Evolutionary conservation across 2,888 invertebrate species (phyloP), one percentile per base, ranked within the genome.

Genomic region (Tetragonisca angustula): DNA sequence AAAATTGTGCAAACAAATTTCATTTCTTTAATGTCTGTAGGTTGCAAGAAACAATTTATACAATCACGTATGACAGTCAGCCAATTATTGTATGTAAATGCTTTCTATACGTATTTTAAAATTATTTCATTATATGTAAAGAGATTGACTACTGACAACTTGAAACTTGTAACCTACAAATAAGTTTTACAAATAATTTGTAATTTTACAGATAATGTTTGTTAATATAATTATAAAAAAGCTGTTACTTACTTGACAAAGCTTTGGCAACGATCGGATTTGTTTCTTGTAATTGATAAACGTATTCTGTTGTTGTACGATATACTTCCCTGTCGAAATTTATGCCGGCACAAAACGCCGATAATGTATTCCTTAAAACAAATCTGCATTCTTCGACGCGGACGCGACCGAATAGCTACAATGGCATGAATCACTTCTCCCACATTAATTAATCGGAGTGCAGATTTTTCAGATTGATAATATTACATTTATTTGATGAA

Each of bases 371-470:
- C 76, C 50, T 85, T 21, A 64, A 59, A 81, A 74, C 52, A 21
- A 74, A 36, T 49, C 74, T 75, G 85, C 85, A 85, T 85, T 56
- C 85, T 85, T 77, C n/a, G 81, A 73, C 68, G 85, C 84, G 69
- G 72, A 3, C 52, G 49, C 72, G 36, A 71, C 54, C 62, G 54
- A 15, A 62, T 19, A 2, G 15, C 59, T 54, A 84, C 36, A n/a
- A 17, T 79, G n/a, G 68, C 84, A 78, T 78, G 36, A 43, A 67
- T 61, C 61, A 65, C 49, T 70, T 62, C 6, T 24, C 50, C 15
- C 17, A 43, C 62, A 32, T 49, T 9, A 21, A 67, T 56, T 54
- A 56, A 62, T 15, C 13, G 21, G 50, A 74, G 24, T 67, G 24
- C 17, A 17, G 36, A 4, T 68, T 36, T n/a, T 21, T 17, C 15